phyloP scores from a whole-genome alignment of 2,797 vertebrate species.

The Falco concolor region DNA sequence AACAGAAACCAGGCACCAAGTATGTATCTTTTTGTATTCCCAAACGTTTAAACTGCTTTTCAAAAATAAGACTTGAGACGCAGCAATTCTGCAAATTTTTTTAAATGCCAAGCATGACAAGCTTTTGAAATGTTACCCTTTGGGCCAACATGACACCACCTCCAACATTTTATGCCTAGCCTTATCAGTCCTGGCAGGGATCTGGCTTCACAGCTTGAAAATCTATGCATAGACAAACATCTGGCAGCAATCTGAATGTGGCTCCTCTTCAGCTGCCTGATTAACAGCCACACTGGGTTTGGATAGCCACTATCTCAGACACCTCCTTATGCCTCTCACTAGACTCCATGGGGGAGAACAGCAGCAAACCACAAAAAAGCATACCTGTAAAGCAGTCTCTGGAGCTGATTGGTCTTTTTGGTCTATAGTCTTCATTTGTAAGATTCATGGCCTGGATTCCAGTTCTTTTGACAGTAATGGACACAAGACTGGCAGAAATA shows the following conservation, averaged over 20 bases:
- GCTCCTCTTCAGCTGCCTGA: neutral
- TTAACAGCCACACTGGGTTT: neutral
- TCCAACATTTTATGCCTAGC: neutral
- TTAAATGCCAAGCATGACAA: neutral
- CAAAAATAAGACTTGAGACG: neutral
- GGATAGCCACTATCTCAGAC: neutral
- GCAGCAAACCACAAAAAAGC: neutral
- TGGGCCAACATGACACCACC: neutral
- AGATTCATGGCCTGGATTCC: neutral
- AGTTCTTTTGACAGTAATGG: neutral
- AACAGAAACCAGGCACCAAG: neutral
- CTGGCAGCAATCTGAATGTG: constrained; percentile 5
- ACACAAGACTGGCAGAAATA: neutral
- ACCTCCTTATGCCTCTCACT: neutral
- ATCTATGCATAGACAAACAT: constrained; percentile 4
- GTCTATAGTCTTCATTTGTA: neutral
- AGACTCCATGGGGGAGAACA: neutral
- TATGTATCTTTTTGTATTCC: neutral
- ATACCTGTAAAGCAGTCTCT: neutral
- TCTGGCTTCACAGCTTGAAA: neutral
- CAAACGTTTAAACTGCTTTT: neutral
- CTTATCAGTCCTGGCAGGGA: neutral
- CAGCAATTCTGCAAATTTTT: neutral
- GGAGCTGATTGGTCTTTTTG: neutral
- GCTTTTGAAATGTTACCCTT: neutral